Conservation (phyloP, 2,888 invertebrate genomes). For the Ichneumoninae sp. region DNA sequence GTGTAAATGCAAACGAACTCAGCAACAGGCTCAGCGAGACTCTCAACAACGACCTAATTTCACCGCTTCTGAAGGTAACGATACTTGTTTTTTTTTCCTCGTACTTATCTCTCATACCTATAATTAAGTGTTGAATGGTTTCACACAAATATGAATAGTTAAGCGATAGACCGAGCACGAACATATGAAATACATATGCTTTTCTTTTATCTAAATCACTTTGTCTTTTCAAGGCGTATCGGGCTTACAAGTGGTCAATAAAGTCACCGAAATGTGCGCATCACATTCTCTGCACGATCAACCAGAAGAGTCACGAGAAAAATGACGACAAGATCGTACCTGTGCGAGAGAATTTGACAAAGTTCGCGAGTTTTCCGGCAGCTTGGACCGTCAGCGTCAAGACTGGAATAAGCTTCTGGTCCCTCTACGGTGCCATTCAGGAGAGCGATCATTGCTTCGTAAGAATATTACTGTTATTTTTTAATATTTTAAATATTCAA, state of each 20-base stretch:
- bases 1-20: constrained; percentile 89
- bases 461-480: constrained; percentile 75
- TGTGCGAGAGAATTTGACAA: constrained; percentile 90
- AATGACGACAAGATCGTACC: constrained; percentile 85
- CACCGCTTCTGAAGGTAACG: constrained; percentile 88
- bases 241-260: constrained; percentile 91
- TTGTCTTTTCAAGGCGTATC: constrained; percentile 86
- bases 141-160: not conserved
- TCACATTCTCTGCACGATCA: constrained; percentile 92
- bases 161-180: not conserved
- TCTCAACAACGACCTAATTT: constrained; percentile 92
- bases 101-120: not conserved
- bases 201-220: not conserved
- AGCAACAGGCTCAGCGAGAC: constrained; percentile 92
- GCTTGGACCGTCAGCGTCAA: constrained; percentile 91
- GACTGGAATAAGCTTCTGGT: constrained; percentile 91
- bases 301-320: constrained; percentile 87
- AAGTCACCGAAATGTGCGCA: constrained; percentile 90
- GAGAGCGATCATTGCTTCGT: constrained; percentile 90
- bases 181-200: not conserved
- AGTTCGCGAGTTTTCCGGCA: constrained; percentile 90
- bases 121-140: not conserved
- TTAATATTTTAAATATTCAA: no score
- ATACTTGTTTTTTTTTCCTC: not conserved
- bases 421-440: constrained; percentile 90